A percentile compares a stretch with the other conserved stretches of the same genome.
Conservation (phyloP, 2,113 vertebrate genomes). For the Eclectus roratus region DNA sequence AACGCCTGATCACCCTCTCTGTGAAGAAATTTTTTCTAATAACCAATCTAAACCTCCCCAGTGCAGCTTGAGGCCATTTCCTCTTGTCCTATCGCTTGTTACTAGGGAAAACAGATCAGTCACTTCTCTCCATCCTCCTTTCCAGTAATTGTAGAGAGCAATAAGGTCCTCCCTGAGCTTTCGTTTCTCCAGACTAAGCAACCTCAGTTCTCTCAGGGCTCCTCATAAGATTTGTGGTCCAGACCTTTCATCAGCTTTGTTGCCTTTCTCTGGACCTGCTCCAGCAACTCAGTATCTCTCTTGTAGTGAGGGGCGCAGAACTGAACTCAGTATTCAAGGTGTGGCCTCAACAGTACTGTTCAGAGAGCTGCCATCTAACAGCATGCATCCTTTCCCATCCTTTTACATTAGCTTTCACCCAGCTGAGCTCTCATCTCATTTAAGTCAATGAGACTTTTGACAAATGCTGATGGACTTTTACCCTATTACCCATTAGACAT, state of each 20-base stretch:
- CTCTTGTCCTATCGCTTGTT: not conserved
- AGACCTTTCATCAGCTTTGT: not conserved
- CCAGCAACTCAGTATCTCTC: not conserved
- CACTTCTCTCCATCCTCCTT: not conserved
- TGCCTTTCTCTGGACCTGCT: not conserved
- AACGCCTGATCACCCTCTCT: not conserved
- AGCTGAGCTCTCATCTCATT: not conserved
- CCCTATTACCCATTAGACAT: not conserved
- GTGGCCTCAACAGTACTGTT: not conserved
- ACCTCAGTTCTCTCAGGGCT: not conserved
- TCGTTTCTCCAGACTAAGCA: not conserved
- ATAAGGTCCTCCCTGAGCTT: not conserved
- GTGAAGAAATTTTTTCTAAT: not conserved
- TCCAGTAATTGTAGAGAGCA: not conserved
- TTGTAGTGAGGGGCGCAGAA: not conserved
- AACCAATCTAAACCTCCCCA: not conserved
- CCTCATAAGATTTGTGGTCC: not conserved
- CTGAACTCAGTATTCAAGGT: not conserved
- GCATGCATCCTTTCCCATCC: not conserved
- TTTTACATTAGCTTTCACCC: not conserved
- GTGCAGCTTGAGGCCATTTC: not conserved
- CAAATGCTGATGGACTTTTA: not conserved
- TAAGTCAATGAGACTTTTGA: not conserved
- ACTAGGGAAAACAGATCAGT: not conserved
- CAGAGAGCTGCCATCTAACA: accelerated